These are phyloP conservation scores for Nomada flava DNA, from an alignment of 2,888 invertebrate genomes.

Conservation along the genomic window DNA sequence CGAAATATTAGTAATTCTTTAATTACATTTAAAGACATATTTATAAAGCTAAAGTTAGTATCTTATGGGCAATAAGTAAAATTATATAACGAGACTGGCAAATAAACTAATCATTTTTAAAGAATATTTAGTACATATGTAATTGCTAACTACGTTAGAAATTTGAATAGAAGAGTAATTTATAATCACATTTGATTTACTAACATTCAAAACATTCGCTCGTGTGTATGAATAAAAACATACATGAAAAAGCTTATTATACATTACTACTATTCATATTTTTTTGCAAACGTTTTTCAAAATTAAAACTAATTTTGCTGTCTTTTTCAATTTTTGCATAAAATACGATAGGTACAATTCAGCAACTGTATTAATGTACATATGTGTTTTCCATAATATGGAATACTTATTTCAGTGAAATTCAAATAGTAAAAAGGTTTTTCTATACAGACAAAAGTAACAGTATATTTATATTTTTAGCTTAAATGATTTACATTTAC, in stretches of 20 bases:
- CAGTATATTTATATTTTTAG: background rate
- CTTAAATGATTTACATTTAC: background rate
- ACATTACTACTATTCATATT: background rate
- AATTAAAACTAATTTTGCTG: background rate
- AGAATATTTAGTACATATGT: conserved; percentile 10
- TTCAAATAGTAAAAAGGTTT: too few species aligned
- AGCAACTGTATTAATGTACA: background rate
- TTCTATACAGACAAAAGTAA: too few species aligned
- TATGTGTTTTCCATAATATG: background rate
- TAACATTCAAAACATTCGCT: background rate
- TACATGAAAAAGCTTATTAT: background rate
- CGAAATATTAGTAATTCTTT: conserved; percentile 1
- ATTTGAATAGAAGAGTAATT: conserved; percentile 20
- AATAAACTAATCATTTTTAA: conserved; percentile 10
- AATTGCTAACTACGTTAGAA: background rate
- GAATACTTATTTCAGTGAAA: background rate
- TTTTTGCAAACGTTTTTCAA: background rate
- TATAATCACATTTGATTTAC: conserved; percentile 17
- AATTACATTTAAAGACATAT: conserved; percentile 17
- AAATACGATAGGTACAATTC: too few species aligned
- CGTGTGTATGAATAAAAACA: conserved; percentile 26
- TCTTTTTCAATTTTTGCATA: too few species aligned
- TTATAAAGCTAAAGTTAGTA: background rate
- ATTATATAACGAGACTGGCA: conserved; percentile 45
- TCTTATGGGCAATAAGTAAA: background rate